These are phyloP conservation scores for Myotis davidii DNA, from an alignment of 2,113 vertebrate genomes.

Conservation along the genomic window DNA sequence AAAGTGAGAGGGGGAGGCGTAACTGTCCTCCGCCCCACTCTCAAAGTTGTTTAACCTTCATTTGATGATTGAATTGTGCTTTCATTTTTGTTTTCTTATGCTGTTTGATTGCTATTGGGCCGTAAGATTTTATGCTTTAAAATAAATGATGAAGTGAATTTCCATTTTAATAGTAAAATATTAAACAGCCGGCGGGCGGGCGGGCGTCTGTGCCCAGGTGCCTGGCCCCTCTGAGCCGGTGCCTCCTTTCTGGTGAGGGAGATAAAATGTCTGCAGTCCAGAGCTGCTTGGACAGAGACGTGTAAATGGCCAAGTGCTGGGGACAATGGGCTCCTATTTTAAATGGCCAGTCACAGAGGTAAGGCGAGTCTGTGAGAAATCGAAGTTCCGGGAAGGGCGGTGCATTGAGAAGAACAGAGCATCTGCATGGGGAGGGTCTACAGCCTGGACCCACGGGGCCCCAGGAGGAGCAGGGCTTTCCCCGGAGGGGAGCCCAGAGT, in stretches of 20 bases:
- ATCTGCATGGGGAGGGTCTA: no score
- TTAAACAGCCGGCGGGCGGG: neutral
- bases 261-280: rapidly evolving
- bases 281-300: neutral
- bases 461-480: no score
- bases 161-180: conserved; percentile 27
- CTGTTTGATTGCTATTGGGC: conserved; percentile 8
- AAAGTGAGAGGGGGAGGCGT: neutral
- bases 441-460: no score
- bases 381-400: neutral
- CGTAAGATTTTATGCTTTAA: conserved; percentile 50
- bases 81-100: conserved; percentile 41
- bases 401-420: no score
- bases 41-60: neutral
- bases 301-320: rapidly evolving
- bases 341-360: neutral
- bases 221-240: neutral
- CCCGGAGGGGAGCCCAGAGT: neutral
- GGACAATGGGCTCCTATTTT: neutral
- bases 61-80: neutral
- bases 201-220: neutral
- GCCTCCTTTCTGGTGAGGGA: neutral
- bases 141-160: conserved; percentile 30
- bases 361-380: neutral
- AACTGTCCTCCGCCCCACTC: neutral